phyloP scores from a whole-genome alignment of 2,113 vertebrate species.

The Petrocephalus zakoni region DNA sequence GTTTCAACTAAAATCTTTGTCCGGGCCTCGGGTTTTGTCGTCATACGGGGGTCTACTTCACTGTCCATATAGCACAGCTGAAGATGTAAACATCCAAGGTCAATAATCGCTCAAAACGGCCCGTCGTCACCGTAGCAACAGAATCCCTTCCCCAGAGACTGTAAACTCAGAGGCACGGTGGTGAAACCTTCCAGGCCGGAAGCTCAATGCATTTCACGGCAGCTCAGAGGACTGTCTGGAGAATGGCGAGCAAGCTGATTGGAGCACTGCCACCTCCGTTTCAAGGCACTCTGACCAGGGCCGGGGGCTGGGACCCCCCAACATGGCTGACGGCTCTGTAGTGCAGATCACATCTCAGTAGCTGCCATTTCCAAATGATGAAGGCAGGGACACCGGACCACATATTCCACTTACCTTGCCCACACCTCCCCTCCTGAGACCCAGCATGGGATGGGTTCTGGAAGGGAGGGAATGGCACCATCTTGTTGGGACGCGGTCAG shows the following conservation, averaged over 20 bases:
- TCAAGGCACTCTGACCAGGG: background rate
- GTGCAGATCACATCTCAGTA: background rate
- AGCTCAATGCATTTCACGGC: background rate
- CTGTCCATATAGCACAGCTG: background rate
- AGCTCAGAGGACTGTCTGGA: background rate
- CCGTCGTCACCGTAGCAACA: background rate
- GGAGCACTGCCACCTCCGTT: background rate
- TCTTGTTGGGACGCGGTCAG: slow-evolving; percentile 43
- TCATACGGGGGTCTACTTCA: background rate
- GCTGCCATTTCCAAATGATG: background rate
- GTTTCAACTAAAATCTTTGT: background rate
- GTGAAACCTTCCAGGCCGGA: background rate
- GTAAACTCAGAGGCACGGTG: background rate
- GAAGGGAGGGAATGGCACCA: background rate
- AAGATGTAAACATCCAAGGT: background rate
- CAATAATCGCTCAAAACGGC: background rate
- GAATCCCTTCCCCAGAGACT: background rate
- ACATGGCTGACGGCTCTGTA: slow-evolving; percentile 1
- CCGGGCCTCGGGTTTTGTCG: background rate
- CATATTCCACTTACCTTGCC: slow-evolving; percentile 40
- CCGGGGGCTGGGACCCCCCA: background rate
- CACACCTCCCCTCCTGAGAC: slow-evolving; percentile 26
- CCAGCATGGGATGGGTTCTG: slow-evolving; percentile 25
- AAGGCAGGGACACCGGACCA: slow-evolving; percentile 5
- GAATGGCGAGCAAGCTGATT: background rate